Evolutionary conservation across 2,888 invertebrate genomes (phyloP).

Genomic region (Oscheius sp.): DNA sequence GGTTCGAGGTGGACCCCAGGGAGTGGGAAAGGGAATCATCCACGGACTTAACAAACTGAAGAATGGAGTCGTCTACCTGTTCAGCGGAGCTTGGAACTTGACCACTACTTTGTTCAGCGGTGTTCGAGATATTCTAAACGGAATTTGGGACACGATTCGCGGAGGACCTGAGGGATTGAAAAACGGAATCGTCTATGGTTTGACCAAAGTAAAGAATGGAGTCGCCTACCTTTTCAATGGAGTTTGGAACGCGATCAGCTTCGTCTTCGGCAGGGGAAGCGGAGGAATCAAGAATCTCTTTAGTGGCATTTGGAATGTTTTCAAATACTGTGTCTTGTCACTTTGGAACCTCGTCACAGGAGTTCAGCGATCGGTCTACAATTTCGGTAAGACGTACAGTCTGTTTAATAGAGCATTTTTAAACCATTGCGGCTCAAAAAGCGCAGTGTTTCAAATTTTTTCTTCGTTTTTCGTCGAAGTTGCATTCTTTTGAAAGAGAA

Average conservation of each 20-base stretch:
- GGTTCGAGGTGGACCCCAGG: too few species aligned
- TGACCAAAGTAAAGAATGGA: not conserved
- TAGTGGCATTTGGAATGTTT: not conserved
- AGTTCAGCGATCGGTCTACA: not conserved
- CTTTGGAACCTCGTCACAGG: not conserved
- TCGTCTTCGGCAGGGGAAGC: not conserved
- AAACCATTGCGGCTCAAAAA: too few species aligned
- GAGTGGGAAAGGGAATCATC: not conserved
- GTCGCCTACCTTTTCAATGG: not conserved
- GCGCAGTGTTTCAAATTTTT: too few species aligned
- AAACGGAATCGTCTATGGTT: not conserved
- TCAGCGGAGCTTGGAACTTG: too few species aligned
- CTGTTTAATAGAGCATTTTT: too few species aligned
- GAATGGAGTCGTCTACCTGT: not conserved
- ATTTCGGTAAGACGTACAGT: not conserved
- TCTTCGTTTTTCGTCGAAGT: too few species aligned
- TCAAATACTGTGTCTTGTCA: not conserved
- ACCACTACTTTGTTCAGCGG: not conserved
- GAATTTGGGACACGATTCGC: too few species aligned
- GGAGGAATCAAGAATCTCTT: not conserved
- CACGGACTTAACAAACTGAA: not conserved
- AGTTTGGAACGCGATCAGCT: slow-evolving; percentile 5
- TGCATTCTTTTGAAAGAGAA: too few species aligned
- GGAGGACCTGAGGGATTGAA: too few species aligned
- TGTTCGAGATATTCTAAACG: too few species aligned